Percentiles rank a stretch among this genome's conserved stretches.
Conservation (phyloP, 2,113 vertebrate genomes). For the Halcyon malimbica region DNA sequence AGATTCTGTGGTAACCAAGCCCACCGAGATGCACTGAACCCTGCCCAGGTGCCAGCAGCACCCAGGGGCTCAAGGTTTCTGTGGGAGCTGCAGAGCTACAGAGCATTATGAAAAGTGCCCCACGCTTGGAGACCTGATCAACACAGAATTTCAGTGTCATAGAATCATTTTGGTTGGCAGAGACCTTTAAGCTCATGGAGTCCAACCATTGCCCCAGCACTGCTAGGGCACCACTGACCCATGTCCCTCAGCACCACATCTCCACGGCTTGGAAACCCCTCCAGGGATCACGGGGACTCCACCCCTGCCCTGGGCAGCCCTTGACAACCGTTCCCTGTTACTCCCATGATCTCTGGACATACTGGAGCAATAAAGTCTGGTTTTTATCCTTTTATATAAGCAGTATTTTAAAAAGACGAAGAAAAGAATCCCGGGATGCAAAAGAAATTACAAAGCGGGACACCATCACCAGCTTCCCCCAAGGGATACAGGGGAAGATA, state of each 20-base stretch:
- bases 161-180: background rate
- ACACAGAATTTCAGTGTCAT: background rate
- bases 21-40: rapidly evolving
- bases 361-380: background rate
- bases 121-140: background rate
- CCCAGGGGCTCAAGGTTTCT: background rate
- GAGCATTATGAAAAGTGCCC: background rate
- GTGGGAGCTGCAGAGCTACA: background rate
- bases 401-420: too few species aligned
- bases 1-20: background rate
- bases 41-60: background rate
- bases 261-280: too few species aligned
- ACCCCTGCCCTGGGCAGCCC: background rate
- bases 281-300: too few species aligned
- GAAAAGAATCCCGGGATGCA: background rate
- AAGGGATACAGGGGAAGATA: background rate
- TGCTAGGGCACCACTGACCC: too few species aligned
- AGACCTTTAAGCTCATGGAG: background rate
- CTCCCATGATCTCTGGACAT: background rate
- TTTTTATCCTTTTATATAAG: too few species aligned
- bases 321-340: background rate
- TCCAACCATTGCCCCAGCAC: background rate
- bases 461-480: background rate
- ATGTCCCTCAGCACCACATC: too few species aligned
- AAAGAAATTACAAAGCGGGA: background rate